phyloP scores from a whole-genome alignment of 2,113 vertebrate species.

The Larimichthys crocea region DNA sequence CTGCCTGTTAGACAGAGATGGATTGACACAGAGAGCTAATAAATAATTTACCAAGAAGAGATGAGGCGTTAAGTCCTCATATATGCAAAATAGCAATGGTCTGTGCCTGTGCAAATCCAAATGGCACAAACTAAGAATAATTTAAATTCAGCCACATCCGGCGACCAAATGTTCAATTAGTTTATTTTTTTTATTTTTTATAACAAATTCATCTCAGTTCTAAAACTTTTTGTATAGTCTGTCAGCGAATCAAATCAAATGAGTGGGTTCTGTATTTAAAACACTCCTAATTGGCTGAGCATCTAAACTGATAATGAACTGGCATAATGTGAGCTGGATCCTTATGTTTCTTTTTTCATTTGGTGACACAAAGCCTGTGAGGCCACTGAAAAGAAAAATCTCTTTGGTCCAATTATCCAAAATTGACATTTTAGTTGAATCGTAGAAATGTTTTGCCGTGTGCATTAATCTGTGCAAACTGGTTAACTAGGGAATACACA shows the following conservation, averaged over 20 bases:
- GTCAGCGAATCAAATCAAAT: conserved; percentile 5
- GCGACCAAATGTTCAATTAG: no score
- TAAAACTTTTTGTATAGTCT: neutral
- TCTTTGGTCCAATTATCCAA: conserved; percentile 2
- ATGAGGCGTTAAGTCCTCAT: conserved; percentile 14
- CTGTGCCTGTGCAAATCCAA: neutral
- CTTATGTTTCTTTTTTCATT: neutral
- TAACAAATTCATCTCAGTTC: no score
- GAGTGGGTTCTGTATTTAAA: neutral
- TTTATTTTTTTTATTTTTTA: no score
- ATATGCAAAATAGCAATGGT: conserved; percentile 7
- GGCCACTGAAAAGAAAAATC: neutral
- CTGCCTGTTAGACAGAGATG: conserved; percentile 23
- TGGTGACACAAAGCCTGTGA: neutral
- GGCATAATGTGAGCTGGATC: neutral
- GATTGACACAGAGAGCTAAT: conserved; percentile 3
- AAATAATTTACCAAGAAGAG: conserved; percentile 34
- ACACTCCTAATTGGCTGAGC: conserved; percentile 11
- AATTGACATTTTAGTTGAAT: neutral
- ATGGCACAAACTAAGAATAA: neutral
- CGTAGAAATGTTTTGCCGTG: neutral
- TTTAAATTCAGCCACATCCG: no score
- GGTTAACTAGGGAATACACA: neutral
- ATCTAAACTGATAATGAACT: conserved; percentile 9
- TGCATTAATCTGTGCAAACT: neutral